Base-by-base conservation (phyloP, 30 jellyfish, hydroid and myxozoan genomes). In the Nemopilema nomurai region DNA sequence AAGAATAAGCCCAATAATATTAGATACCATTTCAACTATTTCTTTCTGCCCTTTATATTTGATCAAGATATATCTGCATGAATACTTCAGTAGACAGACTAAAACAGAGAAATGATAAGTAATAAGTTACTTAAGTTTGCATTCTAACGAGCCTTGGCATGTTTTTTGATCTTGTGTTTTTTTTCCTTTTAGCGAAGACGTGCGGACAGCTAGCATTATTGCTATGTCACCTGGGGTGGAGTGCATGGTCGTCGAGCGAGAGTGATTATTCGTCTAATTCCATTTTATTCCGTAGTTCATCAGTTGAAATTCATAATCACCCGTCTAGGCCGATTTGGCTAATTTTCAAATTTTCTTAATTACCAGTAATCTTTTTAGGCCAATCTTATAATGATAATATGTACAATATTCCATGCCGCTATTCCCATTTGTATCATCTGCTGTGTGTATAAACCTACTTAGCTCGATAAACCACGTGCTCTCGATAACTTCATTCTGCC, bases 191-290 rank as follows among this genome's bases (percentile, higher is more conserved):
- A 90, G 96, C 49, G 97, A 88, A 71, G 99, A 94, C 81, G 91
- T 85, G 23, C 76, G 99, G 51, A 95, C 99, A 0, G 99, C 99
- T 18, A 95, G 99, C 66, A 80, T 95, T 23, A 83, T 95, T 0
- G 99, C 99, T 8, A 22, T 71, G 76, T 62, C 84, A 16, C 93
- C 94, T 67, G 98, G 98, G 32, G 99, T 90, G 27, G 88, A 76
- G 41, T 95, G 99, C 80, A 69, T 90, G 72, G 97, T 91, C 49
- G 90, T 95, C 71, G 99, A 95, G 64, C 50, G 99, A 80, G 96
- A 85, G 94, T 90, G 41, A 82, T 87, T 62, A 0, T 0, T 69
- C 27, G 25, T 41, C 67, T 17, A 1, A 41, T 16, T 51, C 20
- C 0, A 21, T 8, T 21, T 20, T 0, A 18, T 22, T 21, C 24